Evolutionary conservation across 2,888 invertebrate species (phyloP), one percentile per base, ranked within the genome.

Genomic region (Branchellion lobata): DNA sequence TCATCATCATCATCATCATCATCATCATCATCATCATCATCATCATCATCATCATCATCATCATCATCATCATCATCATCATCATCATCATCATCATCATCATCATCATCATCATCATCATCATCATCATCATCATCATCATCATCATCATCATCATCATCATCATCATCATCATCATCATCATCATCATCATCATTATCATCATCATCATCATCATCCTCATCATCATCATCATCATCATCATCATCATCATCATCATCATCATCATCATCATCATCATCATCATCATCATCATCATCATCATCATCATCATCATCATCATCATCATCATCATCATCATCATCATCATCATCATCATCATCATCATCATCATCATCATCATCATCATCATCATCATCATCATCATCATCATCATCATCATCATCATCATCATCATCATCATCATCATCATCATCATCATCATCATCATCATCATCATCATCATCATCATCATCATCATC

Each of bases 291-390:
- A 81, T 81, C 81, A 81, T 81, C 81, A 81, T 81, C 80, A 81
- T 81, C 81, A 81, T 81, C 81, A 81, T 78, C 81, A 81, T 81
- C 81, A 81, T 81, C 81, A 81, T 81, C 76, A 81, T 81, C 81
- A 81, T 81, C 81, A 78, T 81, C 78, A 78, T 81, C 81, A 81
- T 81, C 81, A 76, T 81, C 81, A 81, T 78, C 81, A 68, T 78
- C 81, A 76, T 81, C 81, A 81, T 81, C 81, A 81, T 81, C 81
- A 81, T 78, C 81, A 81, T 81, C 81, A 81, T 81, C 78, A 81
- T 81, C 81, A 69, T 79, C 81, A 78, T 81, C 81, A 51, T 79
- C 81, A 78, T 79, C 80, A 65, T 81, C 81, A 78, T 79, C 81
- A 77, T 65, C 81, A 81, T 81, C 81, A 73, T 81, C 81, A 79